phyloP scores from a whole-genome alignment of 2,797 vertebrate genomes.

The Corythornis leucogaster region DNA sequence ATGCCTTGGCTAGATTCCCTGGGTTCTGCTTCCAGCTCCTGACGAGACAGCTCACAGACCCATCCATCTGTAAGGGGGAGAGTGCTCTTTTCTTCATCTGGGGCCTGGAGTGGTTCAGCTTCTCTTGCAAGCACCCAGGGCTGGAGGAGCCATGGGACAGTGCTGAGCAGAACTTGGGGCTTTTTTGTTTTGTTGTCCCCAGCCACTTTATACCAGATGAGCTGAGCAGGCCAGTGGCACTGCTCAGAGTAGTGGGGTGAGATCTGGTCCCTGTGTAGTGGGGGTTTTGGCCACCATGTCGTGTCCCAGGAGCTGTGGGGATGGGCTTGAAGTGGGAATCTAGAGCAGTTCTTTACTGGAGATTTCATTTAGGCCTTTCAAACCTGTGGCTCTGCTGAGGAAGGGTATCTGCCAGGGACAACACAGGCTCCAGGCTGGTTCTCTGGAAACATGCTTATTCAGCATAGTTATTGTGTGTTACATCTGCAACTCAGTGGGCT shows the following conservation, averaged over 20 bases:
- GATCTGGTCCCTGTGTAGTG: not conserved
- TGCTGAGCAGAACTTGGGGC: not conserved
- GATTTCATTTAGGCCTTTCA: not conserved
- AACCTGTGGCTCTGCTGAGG: not conserved
- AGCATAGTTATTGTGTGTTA: not conserved
- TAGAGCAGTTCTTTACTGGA: not conserved
- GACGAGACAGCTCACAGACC: slow-evolving; percentile 42
- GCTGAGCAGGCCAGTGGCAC: not conserved
- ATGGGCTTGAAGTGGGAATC: not conserved
- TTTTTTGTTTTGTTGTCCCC: not conserved
- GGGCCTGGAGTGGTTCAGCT: not conserved
- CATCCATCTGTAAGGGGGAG: slow-evolving; percentile 43
- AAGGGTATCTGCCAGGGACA: not conserved
- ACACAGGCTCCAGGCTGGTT: not conserved
- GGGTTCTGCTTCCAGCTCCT: slow-evolving; percentile 58
- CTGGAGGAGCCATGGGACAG: not conserved
- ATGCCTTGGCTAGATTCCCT: slow-evolving; percentile 38
- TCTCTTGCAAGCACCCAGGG: not conserved
- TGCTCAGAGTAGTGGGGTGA: accelerated
- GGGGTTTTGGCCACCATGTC: not conserved
- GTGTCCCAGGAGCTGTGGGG: not conserved
- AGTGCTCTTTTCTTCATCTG: slow-evolving; percentile 49
- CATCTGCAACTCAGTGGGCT: not conserved
- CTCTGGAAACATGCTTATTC: not conserved
- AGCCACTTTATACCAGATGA: not conserved